Evolutionary conservation across 2,797 vertebrate genomes (phyloP), one percentile per base, ranked within the genome.

Genomic region (Sebastes hopkinsi): DNA sequence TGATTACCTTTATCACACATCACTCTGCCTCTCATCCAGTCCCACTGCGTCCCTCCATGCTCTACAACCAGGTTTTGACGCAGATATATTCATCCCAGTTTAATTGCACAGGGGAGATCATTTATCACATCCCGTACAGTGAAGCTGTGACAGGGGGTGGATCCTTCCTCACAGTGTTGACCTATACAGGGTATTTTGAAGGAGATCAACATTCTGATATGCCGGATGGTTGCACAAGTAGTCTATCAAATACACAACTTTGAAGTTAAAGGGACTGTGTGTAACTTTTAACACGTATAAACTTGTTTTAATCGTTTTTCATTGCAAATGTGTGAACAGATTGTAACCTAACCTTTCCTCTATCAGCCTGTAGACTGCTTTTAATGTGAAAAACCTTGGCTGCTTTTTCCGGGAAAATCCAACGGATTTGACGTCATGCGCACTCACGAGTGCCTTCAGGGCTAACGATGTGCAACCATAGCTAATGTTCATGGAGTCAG

Each of bases 1-100:
- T 80, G 71, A 80, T 87, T 85, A 74, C 55, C 23, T 38, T 82
- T 67, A 69, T 82, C 76, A 74, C 62, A 50, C 54, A 84, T 76
- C 67, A 69, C 23, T 61, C 67, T 55, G 59, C 70, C 68, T 67
- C 64, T 65, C 72, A 69, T 11, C 25, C 27, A 20, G 16, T 27
- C 32, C 52, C 67, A 0, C 16, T 10, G 30, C 32, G 25, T 50
- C 68, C 68, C 61, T 56, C 27, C 18, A 13, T 9, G 56, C 54
- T 62, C 23, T 23, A 55, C 65, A 34, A 46, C 60, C 59, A 72
- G 34, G 30, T 67, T 55, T 59, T 32, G 23, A 50, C 25, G 52
- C 46, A 72, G 55, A 75, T 72, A 67, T 64, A 81, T 76, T 76
- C 72, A 68, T 75, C 29, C 32, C 2, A 25, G 34, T 77, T 66